Evolutionary conservation across 2,113 vertebrate genomes (phyloP), one percentile per base, ranked within the genome.

Genomic region (Ceyx cyanopectus): DNA sequence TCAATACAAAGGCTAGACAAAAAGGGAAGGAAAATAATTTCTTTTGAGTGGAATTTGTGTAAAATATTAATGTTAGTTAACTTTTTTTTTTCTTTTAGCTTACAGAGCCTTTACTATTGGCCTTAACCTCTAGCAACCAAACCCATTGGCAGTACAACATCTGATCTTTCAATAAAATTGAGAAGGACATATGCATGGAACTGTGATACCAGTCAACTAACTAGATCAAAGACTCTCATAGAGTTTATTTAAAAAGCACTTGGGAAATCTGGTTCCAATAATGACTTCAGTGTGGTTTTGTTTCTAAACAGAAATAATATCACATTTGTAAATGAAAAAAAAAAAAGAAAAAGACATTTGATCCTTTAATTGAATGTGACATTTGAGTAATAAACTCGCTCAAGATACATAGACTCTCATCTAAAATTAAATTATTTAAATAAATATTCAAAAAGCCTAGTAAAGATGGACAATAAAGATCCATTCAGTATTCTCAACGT

Each of bases 181-280:
- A 27, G 67, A 80, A 61, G 48, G 73, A 90, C 43, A 40, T 54
- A 76, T 37, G 27, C 46, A 72, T 73, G 12, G 34, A 43, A 79
- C 60, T 81, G 58, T 90, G 90, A 81, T 62, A 82, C 19, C 18
- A 74, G 83, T 91, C 83, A 89, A 62, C 87, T 85, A 77, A 85
- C 68, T 60, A 92, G 95, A 97, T 97, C 95, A 97, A 97, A 97
- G 96, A 65, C 60, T 88, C 24, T 91, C 69, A 46, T 77, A 89
- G 60, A 92, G 93, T 90, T 96, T 96, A 88, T 96, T 95, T 95
- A 93, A 97, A 96, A 96, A 96, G 30, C 78, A 75, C 60, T 96
- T 87, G 85, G 70, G 82, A 88, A 95, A 96, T 96, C 89, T 93
- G 81, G 63, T 73, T 95, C 70, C 72, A 94, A 66, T 96, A 96